These are phyloP conservation scores for Pinctada fucata DNA, from an alignment of 2,888 invertebrate species.

Conservation along the genomic window DNA sequence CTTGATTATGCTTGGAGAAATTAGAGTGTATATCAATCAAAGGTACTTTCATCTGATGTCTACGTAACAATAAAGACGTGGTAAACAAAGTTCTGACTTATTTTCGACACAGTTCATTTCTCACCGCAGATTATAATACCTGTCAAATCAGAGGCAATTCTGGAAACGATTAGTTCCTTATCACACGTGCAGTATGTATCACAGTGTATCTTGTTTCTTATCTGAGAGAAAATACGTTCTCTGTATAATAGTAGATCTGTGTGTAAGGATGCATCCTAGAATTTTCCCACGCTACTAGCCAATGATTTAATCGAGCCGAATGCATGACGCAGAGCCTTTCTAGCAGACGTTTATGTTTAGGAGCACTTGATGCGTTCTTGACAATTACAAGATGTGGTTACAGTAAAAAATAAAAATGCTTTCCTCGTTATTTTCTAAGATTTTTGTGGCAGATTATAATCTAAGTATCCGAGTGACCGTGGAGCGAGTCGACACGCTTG, in stretches of 20 bases:
- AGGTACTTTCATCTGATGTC: too few relatives aligned
- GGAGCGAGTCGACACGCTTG: slow-evolving; percentile 2
- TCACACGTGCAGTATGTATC: slow-evolving; percentile 2
- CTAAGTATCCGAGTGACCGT: background rate
- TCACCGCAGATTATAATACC: background rate
- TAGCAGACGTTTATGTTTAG: slow-evolving; percentile 1
- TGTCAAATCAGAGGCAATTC: slow-evolving; percentile 6
- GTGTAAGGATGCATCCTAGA: background rate
- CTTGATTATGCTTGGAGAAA: too few relatives aligned
- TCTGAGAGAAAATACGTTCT: slow-evolving; percentile 6
- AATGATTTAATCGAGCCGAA: slow-evolving; percentile 12
- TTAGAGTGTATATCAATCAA: too few relatives aligned
- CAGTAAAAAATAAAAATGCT: background rate
- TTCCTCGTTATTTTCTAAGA: background rate
- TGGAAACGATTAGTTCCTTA: slow-evolving; percentile 13
- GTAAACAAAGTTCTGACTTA: background rate
- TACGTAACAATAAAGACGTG: too few relatives aligned
- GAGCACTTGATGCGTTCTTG: slow-evolving; percentile 3
- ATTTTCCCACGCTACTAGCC: slow-evolving; percentile 13
- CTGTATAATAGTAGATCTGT: slow-evolving; percentile 1
- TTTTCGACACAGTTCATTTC: background rate
- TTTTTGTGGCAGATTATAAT: slow-evolving; percentile 1
- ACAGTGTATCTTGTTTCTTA: slow-evolving; percentile 7
- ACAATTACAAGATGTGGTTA: slow-evolving; percentile 4
- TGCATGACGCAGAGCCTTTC: background rate